Percentiles rank a stretch among this genome's conserved stretches.
Evolutionary conservation across 2,797 vertebrate genomes (phyloP).

Genomic region (Melanotaenia parkinsoni): DNA sequence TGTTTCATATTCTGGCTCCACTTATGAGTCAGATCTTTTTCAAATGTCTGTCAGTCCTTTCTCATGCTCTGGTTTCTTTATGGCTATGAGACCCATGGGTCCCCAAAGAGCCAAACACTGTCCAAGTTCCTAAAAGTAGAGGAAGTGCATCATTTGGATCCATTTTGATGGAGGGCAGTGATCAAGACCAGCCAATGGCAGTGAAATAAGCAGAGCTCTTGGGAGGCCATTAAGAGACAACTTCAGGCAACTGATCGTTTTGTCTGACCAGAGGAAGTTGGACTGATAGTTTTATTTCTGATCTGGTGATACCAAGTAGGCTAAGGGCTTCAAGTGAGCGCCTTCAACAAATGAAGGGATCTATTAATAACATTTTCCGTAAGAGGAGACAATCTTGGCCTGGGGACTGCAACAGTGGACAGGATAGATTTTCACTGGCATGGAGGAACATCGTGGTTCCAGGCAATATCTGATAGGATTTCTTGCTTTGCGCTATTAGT

Average conservation of each 20-base stretch:
- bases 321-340: conserved; percentile 21
- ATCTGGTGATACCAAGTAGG: conserved; percentile 17
- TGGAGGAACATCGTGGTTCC: conserved; percentile 33
- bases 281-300: conserved; percentile 43
- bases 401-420: conserved; percentile 35
- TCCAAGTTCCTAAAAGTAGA: conserved; percentile 24
- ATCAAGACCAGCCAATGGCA: conserved; percentile 50
- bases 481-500: conserved; percentile 13
- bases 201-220: conserved; percentile 22
- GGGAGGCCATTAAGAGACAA: conserved; percentile 53
- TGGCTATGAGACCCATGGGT: neutral
- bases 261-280: conserved; percentile 36
- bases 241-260: conserved; percentile 17
- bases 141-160: conserved; percentile 34
- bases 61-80: conserved; percentile 26
- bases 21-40: conserved; percentile 27
- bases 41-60: conserved; percentile 42
- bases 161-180: conserved; percentile 20
- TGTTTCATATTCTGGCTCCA: conserved; percentile 15
- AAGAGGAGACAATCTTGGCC: conserved; percentile 55
- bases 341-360: conserved; percentile 42
- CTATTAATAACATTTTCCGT: conserved; percentile 67
- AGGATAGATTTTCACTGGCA: conserved; percentile 53
- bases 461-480: conserved; percentile 41
- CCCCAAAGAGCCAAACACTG: neutral